Base-by-base conservation (phyloP, 2,888 invertebrate species). In the Synergus itoensis region DNA sequence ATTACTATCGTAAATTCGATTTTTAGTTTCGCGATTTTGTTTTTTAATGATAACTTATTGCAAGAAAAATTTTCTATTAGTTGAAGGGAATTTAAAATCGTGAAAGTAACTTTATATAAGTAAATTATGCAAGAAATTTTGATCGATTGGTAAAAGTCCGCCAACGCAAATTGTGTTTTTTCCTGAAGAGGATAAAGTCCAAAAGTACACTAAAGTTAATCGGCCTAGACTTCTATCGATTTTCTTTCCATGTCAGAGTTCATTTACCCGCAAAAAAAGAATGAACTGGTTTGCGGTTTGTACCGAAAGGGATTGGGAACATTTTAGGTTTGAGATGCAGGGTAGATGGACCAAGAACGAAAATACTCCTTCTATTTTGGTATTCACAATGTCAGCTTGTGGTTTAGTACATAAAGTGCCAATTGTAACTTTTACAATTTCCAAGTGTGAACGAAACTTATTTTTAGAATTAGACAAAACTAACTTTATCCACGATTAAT, bases 371-470 rank as follows among this genome's bases (percentile, higher is more conserved):
- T 83, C 85, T 86, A 86, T 86, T 87, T 87, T 81, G 77, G 80
- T 63, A 18, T n/a, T 64, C 69, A 81, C 85, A 86, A 84, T 87
- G 86, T 86, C 86, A 87, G 79, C 84, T 81, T 69, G 79, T 78
- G 69, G 79, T 77, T 80, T 77, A 48, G 18, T 53, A 64, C 16
- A 48, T 45, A 16, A 48, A 73, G 73, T 16, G 16, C 73, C 48
- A 73, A 48, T 69, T 67, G 43, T 41, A n/a, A 11, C 18, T 45
- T 43, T 41, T 41, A 18, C 41, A 9, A 40, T 67, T 21, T 45
- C 21, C 1, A 69, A 14, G 21, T 69, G 21, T 69, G 57, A 57
- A 57, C n/a, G 18, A 57, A 18, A 18, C 5, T 14, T 57, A 57
- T 57, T 57, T 57, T 57, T 57, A 57, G 57, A 53, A 14, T 18